A percentile compares a stretch with the other conserved stretches of the same genome.
Conservation (phyloP, 1,140 invertebrate species). For the Polypedilum pembai region DNA sequence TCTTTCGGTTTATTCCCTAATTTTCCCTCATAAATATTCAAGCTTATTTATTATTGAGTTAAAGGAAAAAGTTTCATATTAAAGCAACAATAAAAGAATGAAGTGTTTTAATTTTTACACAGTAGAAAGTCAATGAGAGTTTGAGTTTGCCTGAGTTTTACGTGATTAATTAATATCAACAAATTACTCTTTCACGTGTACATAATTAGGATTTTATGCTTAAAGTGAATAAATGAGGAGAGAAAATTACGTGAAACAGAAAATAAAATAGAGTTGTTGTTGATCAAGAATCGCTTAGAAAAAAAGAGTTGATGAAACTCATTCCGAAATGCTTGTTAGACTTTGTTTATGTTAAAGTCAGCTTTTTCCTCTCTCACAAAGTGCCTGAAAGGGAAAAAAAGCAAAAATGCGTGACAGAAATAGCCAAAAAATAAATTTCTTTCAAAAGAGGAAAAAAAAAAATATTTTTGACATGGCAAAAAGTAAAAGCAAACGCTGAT, state of each 20-base stretch:
- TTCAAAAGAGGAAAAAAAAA: background rate
- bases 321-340: background rate
- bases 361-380: background rate
- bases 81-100: no score
- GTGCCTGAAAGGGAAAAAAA: background rate
- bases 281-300: background rate
- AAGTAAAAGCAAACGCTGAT: background rate
- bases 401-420: background rate
- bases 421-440: background rate
- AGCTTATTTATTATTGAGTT: no score
- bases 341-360: background rate
- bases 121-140: no score
- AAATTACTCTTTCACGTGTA: conserved; percentile 27
- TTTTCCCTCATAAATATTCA: no score
- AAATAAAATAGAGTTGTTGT: conserved; percentile 10
- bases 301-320: no score
- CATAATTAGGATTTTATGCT: conserved; percentile 23
- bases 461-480: background rate
- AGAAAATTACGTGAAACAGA: background rate
- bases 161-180: conserved; percentile 28
- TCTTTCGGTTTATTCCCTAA: no score
- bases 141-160: background rate
- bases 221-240: background rate
- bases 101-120: no score
- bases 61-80: no score